A percentile compares a stretch with the other conserved stretches of the same genome.
Evolutionary conservation across 2,797 vertebrate species (phyloP).

Genomic region (Eurystomus glaucurus): DNA sequence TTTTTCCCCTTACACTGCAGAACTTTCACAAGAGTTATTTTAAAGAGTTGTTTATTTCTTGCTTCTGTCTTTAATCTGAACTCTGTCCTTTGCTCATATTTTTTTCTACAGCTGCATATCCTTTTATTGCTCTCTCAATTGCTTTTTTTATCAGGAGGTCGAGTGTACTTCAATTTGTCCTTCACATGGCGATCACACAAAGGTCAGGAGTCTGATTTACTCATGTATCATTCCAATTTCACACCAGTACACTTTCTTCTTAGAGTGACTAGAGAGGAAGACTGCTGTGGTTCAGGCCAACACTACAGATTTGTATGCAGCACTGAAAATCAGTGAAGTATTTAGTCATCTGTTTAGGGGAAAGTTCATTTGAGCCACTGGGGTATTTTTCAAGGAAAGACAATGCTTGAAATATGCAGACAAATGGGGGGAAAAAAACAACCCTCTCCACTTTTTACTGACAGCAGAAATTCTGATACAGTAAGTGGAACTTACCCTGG

Average conservation of each 20-base stretch:
- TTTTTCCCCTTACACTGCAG: slow-evolving; percentile 39
- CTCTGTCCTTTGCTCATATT: slow-evolving; percentile 42
- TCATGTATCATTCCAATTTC: neutral
- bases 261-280: neutral
- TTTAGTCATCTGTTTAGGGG: neutral
- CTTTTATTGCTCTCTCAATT: slow-evolving; percentile 51
- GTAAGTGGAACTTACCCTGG: neutral
- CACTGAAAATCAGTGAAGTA: neutral
- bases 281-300: neutral
- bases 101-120: slow-evolving; percentile 11
- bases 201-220: slow-evolving; percentile 24
- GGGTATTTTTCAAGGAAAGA: neutral
- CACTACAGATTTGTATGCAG: neutral
- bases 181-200: neutral
- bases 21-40: slow-evolving; percentile 51
- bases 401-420: neutral
- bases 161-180: slow-evolving; percentile 28
- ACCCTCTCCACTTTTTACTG: neutral
- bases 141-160: slow-evolving; percentile 41
- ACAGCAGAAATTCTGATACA: neutral
- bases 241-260: neutral
- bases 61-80: slow-evolving; percentile 57
- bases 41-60: slow-evolving; percentile 57
- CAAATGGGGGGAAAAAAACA: neutral
- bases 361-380: neutral